These are phyloP conservation scores for Alethe diademata DNA, from an alignment of 2,113 vertebrate genomes.

Conservation along the genomic window DNA sequence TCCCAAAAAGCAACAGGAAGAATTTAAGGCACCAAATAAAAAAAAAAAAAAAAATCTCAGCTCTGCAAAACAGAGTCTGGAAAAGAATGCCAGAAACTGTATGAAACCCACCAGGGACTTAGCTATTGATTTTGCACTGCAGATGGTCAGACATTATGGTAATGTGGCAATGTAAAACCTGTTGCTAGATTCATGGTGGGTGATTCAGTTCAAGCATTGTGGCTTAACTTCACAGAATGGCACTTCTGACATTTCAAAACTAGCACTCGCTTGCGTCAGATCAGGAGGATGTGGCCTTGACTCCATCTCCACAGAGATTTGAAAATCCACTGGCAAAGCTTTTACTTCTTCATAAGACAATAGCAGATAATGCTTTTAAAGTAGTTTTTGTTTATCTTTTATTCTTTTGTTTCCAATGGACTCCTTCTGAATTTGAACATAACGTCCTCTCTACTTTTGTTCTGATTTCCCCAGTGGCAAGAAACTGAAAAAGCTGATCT, in stretches of 20 bases:
- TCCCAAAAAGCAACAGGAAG: not conserved
- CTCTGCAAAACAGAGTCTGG: not conserved
- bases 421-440: conserved; percentile 12
- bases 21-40: not conserved
- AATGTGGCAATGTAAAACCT: conserved; percentile 13
- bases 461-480: conserved; percentile 5
- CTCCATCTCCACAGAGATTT: not conserved
- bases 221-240: not conserved
- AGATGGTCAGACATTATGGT: conserved; percentile 5
- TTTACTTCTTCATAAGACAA: conserved; percentile 27
- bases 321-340: conserved; percentile 32
- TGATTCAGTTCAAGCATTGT: conserved; percentile 7
- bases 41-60: not conserved
- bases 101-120: not conserved
- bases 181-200: not conserved
- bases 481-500: not conserved
- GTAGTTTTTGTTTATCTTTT: conserved; percentile 11
- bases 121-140: conserved; percentile 25
- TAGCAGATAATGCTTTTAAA: conserved; percentile 28
- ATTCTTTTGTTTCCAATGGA: conserved; percentile 29
- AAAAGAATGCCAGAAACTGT: not conserved
- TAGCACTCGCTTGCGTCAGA: not conserved
- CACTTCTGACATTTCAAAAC: conserved; percentile 12
- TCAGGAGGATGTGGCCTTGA: not conserved
- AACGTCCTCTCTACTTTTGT: not conserved